Conservation (phyloP, 2,888 invertebrate species). For the Drosophila paramelanica region DNA sequence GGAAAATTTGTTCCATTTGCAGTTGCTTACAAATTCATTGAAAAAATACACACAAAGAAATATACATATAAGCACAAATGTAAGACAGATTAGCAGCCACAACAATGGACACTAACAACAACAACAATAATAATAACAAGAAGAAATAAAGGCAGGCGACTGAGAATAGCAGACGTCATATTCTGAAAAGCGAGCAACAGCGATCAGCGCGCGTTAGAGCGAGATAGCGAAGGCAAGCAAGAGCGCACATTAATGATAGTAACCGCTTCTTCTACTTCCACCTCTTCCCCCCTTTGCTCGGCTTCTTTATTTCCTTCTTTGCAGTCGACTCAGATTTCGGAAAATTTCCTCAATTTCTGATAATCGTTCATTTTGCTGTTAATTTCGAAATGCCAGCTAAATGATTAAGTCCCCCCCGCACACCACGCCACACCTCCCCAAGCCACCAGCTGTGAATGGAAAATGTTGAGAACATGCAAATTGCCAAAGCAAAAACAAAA, state of each 20-base stretch:
- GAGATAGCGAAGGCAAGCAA: not conserved
- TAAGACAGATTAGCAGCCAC: slow-evolving; percentile 45
- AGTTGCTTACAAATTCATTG: slow-evolving; percentile 37
- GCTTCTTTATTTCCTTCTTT: slow-evolving; percentile 21
- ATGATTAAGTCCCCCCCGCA: slow-evolving; percentile 6
- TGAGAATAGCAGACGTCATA: slow-evolving; percentile 43
- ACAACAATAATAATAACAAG: not conserved
- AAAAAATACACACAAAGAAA: slow-evolving; percentile 13
- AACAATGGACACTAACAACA: slow-evolving; percentile 42
- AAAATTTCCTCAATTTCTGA: slow-evolving; percentile 48
- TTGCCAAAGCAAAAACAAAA: not conserved
- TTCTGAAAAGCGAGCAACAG: slow-evolving; percentile 40
- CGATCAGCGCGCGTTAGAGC: slow-evolving; percentile 9
- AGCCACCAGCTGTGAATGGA: slow-evolving; percentile 22
- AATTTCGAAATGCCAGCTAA: slow-evolving; percentile 26
- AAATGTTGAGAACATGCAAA: slow-evolving; percentile 19
- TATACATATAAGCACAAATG: not conserved
- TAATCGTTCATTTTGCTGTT: slow-evolving; percentile 33
- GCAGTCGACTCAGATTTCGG: slow-evolving; percentile 39
- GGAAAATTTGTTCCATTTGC: slow-evolving; percentile 19
- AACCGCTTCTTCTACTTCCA: slow-evolving; percentile 10
- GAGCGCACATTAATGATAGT: slow-evolving; percentile 18
- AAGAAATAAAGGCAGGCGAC: slow-evolving; percentile 12
- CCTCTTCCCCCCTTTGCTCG: slow-evolving; percentile 16
- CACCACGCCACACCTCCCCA: not conserved